Evolutionary conservation across 2,113 vertebrate genomes (phyloP).

Genomic region (Vidua macroura): DNA sequence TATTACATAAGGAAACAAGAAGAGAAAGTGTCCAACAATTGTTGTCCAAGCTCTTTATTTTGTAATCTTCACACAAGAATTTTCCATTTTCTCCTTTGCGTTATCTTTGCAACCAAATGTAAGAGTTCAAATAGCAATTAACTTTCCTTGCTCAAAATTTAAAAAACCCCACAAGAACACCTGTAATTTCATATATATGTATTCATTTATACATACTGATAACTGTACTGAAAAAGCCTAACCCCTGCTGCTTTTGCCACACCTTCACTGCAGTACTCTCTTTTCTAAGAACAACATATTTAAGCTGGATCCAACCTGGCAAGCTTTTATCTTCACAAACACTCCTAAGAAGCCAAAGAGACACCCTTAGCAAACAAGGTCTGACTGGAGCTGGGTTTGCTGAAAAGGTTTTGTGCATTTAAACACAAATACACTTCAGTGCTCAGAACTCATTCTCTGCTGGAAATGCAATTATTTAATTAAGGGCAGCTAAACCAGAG

Average conservation of each 20-base stretch:
- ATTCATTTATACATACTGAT: not conserved
- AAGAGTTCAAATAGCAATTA: not conserved
- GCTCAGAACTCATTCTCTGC: not conserved
- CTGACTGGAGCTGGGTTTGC: not conserved
- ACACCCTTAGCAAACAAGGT: not conserved
- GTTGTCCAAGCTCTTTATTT: not conserved
- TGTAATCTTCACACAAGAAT: not conserved
- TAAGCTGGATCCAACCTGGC: not conserved
- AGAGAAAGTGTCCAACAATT: not conserved
- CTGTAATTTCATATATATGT: too few relatives aligned
- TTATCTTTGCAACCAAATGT: not conserved
- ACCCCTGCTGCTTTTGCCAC: not conserved
- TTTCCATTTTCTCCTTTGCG: not conserved
- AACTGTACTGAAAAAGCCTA: not conserved
- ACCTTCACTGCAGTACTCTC: not conserved
- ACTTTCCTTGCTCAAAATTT: not conserved
- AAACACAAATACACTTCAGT: not conserved
- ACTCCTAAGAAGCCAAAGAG: not conserved
- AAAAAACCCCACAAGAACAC: not conserved
- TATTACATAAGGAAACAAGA: not conserved
- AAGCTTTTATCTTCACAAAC: not conserved
- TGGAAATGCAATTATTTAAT: not conserved
- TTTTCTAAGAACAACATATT: not conserved
- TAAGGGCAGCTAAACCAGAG: not conserved
- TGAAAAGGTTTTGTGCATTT: not conserved